Base-by-base conservation (phyloP, 2,888 invertebrate genomes). In the Dolomedes plantarius region DNA sequence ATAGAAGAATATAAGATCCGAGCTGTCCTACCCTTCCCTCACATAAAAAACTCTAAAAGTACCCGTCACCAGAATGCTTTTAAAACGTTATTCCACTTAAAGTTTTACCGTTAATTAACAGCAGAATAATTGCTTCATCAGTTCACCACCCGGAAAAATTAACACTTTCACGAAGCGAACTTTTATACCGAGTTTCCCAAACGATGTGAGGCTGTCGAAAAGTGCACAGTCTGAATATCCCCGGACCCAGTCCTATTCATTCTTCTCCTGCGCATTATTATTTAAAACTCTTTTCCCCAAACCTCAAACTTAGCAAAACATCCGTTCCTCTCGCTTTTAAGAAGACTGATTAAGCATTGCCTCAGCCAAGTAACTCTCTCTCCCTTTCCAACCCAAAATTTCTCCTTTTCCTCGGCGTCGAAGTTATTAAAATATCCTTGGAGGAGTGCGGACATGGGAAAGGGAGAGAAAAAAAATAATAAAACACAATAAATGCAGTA, bases 351-450 rank as follows among this genome's bases (percentile, higher is more conserved):
- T 68, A 77, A 23, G 67, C 28, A 46, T n/a, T 41, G 29, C 32
- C 16, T 31, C 65, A 23, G 11, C n/a, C 9, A 76, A 31, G 27
- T 68, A 73, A 62, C 73, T 73, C 73, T 46, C 16, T 23, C 23
- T 5, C 36, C 36, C 56, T 56, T 23, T 56, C 72, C 64, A 71
- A 62, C 36, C 46, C n/a, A n/a, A 46, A 64, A 41, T 36, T 32
- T 19, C 65, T 27, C 32, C 72, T 28, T 19, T 36, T n/a, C 74
- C 39, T 27, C 39, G 1, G 29, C 71, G 27, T 6, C 56, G n/a
- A 31, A 62, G 50, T 77, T 83, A 81, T 81, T 81, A 81, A 81
- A 81, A 81, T 80, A 64, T 69, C 64, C 80, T 79, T 50, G 31
- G 3, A 77, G 7, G 5, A 27, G 23, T n/a, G 68, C 27, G 32